Evolutionary conservation across 2,113 vertebrate genomes (phyloP), one percentile per base, ranked within the genome.

Genomic region (Thinocorus orbignyianus): DNA sequence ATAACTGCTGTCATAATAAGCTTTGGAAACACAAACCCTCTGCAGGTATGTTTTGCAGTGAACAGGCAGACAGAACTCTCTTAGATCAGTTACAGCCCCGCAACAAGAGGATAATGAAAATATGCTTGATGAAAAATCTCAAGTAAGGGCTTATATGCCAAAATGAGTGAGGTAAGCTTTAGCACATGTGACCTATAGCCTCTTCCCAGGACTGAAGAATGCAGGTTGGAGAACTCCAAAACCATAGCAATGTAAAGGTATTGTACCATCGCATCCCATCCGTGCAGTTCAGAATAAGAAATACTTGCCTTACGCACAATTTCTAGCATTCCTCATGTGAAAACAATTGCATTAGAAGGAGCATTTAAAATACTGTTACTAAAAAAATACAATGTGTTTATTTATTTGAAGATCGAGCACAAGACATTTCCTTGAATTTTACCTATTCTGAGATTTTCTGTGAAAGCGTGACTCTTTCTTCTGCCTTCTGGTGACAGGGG

Each of bases 371-470:
- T 20, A 52, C 1, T 23, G 4, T 17, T 52, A 70, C 73, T 62
- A 49, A 65, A 78, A 69, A 91, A 82, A 7, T 2, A 74, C 9
- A 52, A 22, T 25, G 35, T 6, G 19, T 25, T 37, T 31, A 61
- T 39, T 86, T 51, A 64, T 83, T 52, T 64, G 42, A 92, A 80
- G 81, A 73, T 3, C 0, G 3, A 70, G 35, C 9, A 5, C 51
- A 55, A 78, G 35, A 52, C 33, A 24, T 61, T 89, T 73, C 65
- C 62, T 90, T 35, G 11, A 6, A 39, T 17, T n/a, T 99, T 98
- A 99, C 99, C 99, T 99, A 96, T 99, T 99, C 95, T 98, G 98
- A 90, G 98, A 97, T 96, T 98, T 99, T 96, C 98, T 98, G 87
- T 98, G 97, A 20, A 97, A 96, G 81, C 97, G 98, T 0, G 97